Evolutionary conservation across 1,140 invertebrate genomes (phyloP), one percentile per base, ranked within the genome.

Genomic region (Holcopasites calliopsidis): DNA sequence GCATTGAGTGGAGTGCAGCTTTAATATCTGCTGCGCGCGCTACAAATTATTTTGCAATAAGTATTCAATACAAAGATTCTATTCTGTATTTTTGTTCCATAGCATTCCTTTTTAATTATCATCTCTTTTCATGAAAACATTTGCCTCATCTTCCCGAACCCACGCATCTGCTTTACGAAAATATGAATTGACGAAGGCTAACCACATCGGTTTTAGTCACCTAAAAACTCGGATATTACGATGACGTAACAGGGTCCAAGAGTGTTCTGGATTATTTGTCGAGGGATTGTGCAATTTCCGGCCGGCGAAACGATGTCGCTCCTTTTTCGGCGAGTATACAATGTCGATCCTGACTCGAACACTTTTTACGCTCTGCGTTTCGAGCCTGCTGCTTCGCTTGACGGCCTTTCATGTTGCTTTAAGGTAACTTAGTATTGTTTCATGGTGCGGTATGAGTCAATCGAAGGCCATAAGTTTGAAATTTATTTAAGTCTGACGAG

Each of bases 111-210:
- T n/a, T n/a, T n/a, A n/a, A n/a, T n/a, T n/a, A n/a, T n/a, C n/a
- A n/a, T n/a, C n/a, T n/a, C n/a, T n/a, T n/a, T n/a, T n/a, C n/a
- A n/a, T n/a, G n/a, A n/a, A n/a, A n/a, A n/a, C n/a, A n/a, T n/a
- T n/a, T n/a, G n/a, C n/a, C n/a, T n/a, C n/a, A n/a, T n/a, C n/a
- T n/a, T n/a, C n/a, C 44, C 38, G 26, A 26, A 57, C 78, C 78
- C 78, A 80, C 78, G 65, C 72, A 23, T 54, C 31, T 8, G 31
- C 47, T 11, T 62, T 49, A 47, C 78, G 78, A 82, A 71, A 82
- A 81, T 69, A 79, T 66, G 18, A 35, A 10, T 60, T 52, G 60
- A 50, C 66, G 79, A 76, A 76, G 72, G 65, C 57, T 80, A 69
- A 33, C 60, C 52, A 49, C 72, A 52, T 80, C 78, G 55, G 68